Evolutionary conservation across 2,888 invertebrate genomes (phyloP), one percentile per base, ranked within the genome.

Genomic region (Torymus tubicola): DNA sequence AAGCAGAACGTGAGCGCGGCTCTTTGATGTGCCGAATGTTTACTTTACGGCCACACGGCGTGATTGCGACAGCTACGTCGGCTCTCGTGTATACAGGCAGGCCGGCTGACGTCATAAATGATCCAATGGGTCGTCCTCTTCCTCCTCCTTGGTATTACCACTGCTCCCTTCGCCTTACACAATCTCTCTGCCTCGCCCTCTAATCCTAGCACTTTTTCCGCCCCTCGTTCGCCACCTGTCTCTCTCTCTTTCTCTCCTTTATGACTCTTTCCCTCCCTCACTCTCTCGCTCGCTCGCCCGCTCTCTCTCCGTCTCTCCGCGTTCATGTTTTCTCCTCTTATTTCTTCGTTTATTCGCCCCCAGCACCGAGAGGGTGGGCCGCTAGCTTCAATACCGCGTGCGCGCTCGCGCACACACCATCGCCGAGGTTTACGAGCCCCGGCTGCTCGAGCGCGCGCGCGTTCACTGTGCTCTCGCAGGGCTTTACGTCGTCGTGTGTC

Each of bases 401-500:
- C 14, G 13, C 74, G 11, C 70, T 55, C 50, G 75, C 31, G 8
- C 31, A 42, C 42, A 42, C 42, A 42, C 42, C 42, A 42, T 82
- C 80, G 84, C 78, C 79, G 84, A 86, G 80, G 84, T 87, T 88
- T 87, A 88, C 87, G 87, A 88, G 85, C 83, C 73, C 80, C 42
- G 42, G 84, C 82, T 81, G 55, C 11, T 53, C 42, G 63, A 50
- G 77, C 31, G 3, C 31, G 63, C 57, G 77, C 31, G 3, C 31
- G 1, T 5, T 31, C 31, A 0, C 31, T 3, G 4, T 31, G 31
- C 42, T 42, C 42, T 42, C 42, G 42, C 42, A 42, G 68, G 75
- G 83, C 85, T 88, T 88, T 86, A 88, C 85, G 86, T 87, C 87
- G 87, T 86, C 88, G 86, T 88, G 87, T 87, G 88, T 89, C 88